phyloP scores from a whole-genome alignment of 1,140 invertebrate species.

The Lepidostoma basale region DNA sequence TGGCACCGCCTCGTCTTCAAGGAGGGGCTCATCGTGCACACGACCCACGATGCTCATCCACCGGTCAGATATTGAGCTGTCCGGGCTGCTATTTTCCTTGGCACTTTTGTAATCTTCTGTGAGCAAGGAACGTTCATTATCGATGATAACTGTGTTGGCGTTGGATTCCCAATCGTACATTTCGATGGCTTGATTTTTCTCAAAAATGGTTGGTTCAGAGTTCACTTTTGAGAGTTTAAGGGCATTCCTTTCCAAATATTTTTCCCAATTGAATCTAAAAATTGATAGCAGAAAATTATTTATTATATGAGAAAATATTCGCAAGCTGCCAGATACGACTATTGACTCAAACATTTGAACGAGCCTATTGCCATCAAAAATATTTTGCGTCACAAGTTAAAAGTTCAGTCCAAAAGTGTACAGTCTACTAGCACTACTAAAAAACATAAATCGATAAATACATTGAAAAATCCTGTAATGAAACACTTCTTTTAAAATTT shows the following conservation, averaged over 20 bases:
- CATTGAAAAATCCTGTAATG: neutral
- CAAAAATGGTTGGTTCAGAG: conserved; percentile 1
- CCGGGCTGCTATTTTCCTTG: neutral
- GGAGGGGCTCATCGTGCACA: conserved; percentile 24
- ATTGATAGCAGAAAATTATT: neutral
- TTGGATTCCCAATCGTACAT: conserved; percentile 27
- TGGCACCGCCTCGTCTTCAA: conserved; percentile 35
- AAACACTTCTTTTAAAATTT: neutral
- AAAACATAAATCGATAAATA: neutral
- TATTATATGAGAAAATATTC: neutral
- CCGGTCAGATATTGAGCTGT: conserved; percentile 7
- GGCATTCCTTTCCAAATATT: neutral
- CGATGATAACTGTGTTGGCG: neutral
- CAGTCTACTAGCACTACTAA: neutral
- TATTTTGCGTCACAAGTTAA: neutral
- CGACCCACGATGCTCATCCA: conserved; percentile 23
- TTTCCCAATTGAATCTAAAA: conserved; percentile 13
- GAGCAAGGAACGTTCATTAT: neutral
- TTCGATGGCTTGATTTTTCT: neutral
- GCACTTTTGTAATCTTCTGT: neutral
- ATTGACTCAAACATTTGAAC: no score
- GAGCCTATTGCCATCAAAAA: no score
- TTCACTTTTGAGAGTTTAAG: conserved; percentile 23
- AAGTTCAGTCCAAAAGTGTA: neutral
- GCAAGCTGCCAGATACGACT: neutral